Evolutionary conservation across 2,888 invertebrate species (phyloP).

Genomic region (Lymantria dispar): DNA sequence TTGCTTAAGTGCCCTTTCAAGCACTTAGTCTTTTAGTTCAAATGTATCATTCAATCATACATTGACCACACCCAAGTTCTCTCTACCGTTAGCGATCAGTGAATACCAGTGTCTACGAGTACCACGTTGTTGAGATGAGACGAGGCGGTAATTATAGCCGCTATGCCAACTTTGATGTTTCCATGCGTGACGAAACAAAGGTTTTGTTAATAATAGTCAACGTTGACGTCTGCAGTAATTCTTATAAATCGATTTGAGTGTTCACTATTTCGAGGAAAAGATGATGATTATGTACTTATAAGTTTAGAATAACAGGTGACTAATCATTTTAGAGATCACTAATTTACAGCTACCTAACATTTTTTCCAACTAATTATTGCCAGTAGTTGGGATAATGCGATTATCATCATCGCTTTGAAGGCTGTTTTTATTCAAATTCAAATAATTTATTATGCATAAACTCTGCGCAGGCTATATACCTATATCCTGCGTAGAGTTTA

Average conservation of each 20-base stretch:
- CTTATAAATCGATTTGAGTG: constrained; percentile 1
- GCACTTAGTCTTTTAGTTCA: not conserved
- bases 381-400: no score
- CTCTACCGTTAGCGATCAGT: constrained; percentile 2
- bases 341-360: no score
- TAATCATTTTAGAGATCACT: no score
- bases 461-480: no score
- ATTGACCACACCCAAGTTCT: not conserved
- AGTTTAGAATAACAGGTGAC: no score
- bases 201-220: constrained; percentile 2
- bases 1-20: no score
- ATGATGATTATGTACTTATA: not conserved
- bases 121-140: not conserved
- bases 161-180: constrained; percentile 3
- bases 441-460: no score
- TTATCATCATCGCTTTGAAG: no score
- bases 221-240: constrained; percentile 1
- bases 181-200: constrained; percentile 11
- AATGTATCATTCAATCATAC: not conserved
- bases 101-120: not conserved
- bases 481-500: no score
- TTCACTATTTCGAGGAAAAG: constrained; percentile 4
- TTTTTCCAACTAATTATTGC: no score
- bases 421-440: no score
- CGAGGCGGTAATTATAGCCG: constrained; percentile 6